Conservation (phyloP, 92 coral and sea anemone species). For the Bergia puertoricense region DNA sequence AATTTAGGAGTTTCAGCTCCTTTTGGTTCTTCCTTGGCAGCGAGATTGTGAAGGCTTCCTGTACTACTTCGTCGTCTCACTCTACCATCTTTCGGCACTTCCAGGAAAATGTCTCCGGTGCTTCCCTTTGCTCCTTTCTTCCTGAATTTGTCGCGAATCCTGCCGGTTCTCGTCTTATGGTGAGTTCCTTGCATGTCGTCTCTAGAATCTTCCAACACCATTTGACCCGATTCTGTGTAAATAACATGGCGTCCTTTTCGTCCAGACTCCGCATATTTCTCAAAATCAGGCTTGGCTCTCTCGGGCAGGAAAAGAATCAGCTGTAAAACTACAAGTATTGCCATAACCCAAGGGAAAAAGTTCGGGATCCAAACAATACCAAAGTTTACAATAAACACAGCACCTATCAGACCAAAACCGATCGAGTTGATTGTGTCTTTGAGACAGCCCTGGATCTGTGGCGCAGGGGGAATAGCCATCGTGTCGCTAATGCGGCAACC, state of each 20-base stretch:
- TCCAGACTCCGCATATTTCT: slow-evolving; percentile 19
- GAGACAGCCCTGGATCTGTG: slow-evolving; percentile 41
- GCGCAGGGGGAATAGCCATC: slow-evolving; percentile 25
- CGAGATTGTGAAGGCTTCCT: background rate
- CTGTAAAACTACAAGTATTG: slow-evolving; percentile 25
- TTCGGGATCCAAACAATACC: slow-evolving; percentile 39
- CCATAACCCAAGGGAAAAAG: slow-evolving; percentile 37
- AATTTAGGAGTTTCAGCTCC: background rate
- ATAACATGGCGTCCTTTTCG: slow-evolving; percentile 35
- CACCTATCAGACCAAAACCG: slow-evolving; percentile 21
- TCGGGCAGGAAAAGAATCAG: slow-evolving; percentile 31
- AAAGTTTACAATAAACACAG: slow-evolving; percentile 26
- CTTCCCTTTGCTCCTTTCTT: slow-evolving; percentile 27
- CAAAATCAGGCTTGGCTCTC: slow-evolving; percentile 29
- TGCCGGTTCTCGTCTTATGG: slow-evolving; percentile 22
- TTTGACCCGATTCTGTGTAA: slow-evolving; percentile 29
- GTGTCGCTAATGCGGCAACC: background rate
- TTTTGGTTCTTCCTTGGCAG: background rate
- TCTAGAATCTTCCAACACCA: slow-evolving; percentile 13
- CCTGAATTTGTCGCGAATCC: slow-evolving; percentile 36
- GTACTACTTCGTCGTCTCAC: slow-evolving; percentile 29
- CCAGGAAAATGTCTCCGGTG: slow-evolving; percentile 29
- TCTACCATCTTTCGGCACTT: slow-evolving; percentile 33
- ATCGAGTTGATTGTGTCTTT: slow-evolving; percentile 33
- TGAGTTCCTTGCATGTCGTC: background rate